These are phyloP conservation scores for Eupithecia dodoneata DNA, from an alignment of 2,888 invertebrate species.

Conservation along the genomic window DNA sequence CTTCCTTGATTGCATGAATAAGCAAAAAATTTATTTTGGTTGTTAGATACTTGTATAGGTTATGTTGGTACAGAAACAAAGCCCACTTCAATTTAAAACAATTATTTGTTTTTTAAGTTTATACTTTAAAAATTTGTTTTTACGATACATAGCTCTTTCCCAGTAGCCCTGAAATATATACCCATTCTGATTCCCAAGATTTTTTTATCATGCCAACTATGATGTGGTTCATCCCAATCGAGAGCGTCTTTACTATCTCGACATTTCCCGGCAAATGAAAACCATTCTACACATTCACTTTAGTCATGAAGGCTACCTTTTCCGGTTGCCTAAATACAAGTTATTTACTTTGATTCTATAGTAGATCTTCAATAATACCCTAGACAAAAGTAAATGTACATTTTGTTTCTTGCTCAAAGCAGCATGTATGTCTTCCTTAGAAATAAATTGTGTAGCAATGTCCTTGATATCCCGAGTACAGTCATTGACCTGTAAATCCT, in stretches of 20 bases:
- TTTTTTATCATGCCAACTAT: not conserved
- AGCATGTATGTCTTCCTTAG: not conserved
- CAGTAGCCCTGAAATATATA: not conserved
- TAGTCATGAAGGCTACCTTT: not conserved
- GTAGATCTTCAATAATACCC: not conserved
- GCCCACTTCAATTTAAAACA: not conserved
- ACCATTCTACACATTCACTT: not conserved
- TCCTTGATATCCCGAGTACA: not conserved
- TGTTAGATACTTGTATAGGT: not conserved
- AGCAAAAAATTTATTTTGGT: not conserved
- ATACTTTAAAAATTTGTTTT: not conserved
- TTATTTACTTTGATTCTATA: not conserved
- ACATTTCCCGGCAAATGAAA: not conserved
- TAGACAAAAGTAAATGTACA: not conserved
- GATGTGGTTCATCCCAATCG: not conserved
- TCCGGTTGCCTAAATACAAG: not conserved
- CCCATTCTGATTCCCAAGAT: not conserved
- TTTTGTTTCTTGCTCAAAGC: not conserved
- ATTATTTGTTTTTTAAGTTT: not conserved
- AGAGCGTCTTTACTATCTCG: not conserved
- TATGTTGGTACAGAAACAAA: not conserved
- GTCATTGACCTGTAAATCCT: constrained; percentile 60
- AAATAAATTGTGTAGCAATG: not conserved
- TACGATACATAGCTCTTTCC: not conserved
- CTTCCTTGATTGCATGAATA: not conserved